Base-by-base conservation (phyloP, 2,888 invertebrate genomes). In the Pollenia angustigena region DNA sequence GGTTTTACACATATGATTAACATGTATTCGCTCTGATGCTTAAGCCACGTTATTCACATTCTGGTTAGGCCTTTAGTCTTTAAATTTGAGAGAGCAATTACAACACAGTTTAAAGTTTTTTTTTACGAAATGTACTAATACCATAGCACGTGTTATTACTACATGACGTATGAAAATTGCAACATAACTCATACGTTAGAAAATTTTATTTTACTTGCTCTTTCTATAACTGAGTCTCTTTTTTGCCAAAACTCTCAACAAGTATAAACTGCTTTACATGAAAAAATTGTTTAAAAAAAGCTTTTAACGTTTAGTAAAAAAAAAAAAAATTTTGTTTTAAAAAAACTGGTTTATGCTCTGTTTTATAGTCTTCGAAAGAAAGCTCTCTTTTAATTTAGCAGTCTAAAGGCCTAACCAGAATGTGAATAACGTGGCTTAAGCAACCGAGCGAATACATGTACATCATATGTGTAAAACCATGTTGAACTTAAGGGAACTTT, bases 121-220 rank as follows among this genome's bases (percentile, higher is more conserved):
- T 12, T 23, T 56, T 16, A 10, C 8, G 11, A 40, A 42, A 40
- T 71, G 56, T 8, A 74, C 68, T 14, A 52, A 78, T 16, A 75
- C 69, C 58, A 60, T 50, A 78, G 56, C 87, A 87, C 84, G 84
- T 87, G 84, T 78, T 87, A 72, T 50, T 62, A 18, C 64, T 56
- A 7, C 78, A 74, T 81, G 81, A 83, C 87, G 84, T 87, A 84
- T 87, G 60, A 84, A 64, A 81, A 78, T 87, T 84, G 72, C 81
- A 84, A 78, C 52, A 81, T 84, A 64, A 60, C 72, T 84, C 68
- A 87, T 83, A 85, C 85, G 84, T 66, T 62, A 42, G 42, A 23
- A 72, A 72, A 72, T 56, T 23, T 10, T 12, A 16, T 18, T 58
- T 58, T 54, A 16, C 14, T 52, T 16, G 56, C 56, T 3, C 23